A percentile compares a stretch with the other conserved stretches of the same genome.
Evolutionary conservation across 2,888 invertebrate species (phyloP).

Genomic region (Hirtodrosophila confusa): DNA sequence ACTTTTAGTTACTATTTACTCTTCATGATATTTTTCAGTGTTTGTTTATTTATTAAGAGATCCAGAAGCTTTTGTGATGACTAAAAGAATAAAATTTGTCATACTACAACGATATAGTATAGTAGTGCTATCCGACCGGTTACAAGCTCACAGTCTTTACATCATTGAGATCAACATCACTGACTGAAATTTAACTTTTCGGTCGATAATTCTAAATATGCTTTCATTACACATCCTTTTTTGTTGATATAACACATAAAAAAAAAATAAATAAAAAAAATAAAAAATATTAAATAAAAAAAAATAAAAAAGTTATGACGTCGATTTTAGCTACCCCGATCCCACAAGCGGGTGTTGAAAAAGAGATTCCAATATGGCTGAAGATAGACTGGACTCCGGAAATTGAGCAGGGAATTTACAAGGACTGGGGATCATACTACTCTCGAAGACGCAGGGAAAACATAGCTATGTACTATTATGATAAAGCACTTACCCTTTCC

Average conservation of each 20-base stretch:
- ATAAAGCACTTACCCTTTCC: conserved; percentile 71
- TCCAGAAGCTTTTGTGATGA: too few species aligned
- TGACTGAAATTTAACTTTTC: not conserved
- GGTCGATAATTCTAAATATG: not conserved
- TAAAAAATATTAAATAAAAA: conserved; percentile 8
- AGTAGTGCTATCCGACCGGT: too few species aligned
- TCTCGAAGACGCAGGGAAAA: conserved; percentile 73
- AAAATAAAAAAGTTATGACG: conserved; percentile 23
- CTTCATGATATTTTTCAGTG: too few species aligned
- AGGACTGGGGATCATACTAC: conserved; percentile 81
- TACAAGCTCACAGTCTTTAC: not conserved
- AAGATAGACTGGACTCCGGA: conserved; percentile 76
- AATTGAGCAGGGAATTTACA: conserved; percentile 76
- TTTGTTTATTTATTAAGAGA: too few species aligned
- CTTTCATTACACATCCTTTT: not conserved
- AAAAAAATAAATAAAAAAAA: conserved; percentile 13
- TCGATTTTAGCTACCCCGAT: conserved; percentile 9
- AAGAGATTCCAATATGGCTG: conserved; percentile 62
- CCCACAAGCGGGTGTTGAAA: conserved; percentile 26
- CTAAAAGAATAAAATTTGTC: too few species aligned
- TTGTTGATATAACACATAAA: conserved; percentile 1
- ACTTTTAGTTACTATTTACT: not conserved
- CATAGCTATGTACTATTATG: conserved; percentile 76
- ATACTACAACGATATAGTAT: too few species aligned
- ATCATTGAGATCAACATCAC: conserved; percentile 3